Evolutionary conservation across 2,797 vertebrate species (phyloP), one percentile per base, ranked within the genome.

Genomic region (Sylvia borin): DNA sequence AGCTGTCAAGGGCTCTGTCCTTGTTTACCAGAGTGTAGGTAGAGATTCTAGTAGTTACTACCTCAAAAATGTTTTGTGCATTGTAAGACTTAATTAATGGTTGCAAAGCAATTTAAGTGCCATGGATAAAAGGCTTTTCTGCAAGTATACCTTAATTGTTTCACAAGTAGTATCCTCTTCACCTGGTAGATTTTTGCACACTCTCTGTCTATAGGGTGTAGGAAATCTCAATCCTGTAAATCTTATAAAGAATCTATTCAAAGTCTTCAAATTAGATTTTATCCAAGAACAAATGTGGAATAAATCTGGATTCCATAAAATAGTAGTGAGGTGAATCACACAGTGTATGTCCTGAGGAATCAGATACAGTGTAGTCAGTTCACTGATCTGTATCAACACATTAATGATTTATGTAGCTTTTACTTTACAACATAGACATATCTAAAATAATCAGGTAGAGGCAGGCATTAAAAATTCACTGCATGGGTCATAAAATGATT

Each of bases 371-470:
- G 71, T 87, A 96, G 97, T 95, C 97, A 97, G 94, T 90, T 97
- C 96, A 93, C 96, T 97, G 97, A 98, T 98, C 97, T 98, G 97
- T 97, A 98, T 97, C 97, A 97, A 97, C 96, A 96, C 93, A 96
- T 98, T 97, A 98, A 98, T 98, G 97, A 98, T 97, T 98, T 97
- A 98, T 98, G 97, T 97, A 97, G 96, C 96, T 98, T 98, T 98
- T 98, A 98, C 98, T 98, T 97, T 97, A 97, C 96, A 97, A 96
- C 94, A 88, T 91, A 97, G 97, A 97, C 97, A 97, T 97, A 98
- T 98, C 97, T 98, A 98, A 98, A 98, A 98, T 98, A 98, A 98
- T 98, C 97, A 98, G 97, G 97, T 97, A 97, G 95, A 98, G 88
- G 93, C 76, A 97, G 90, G 83, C 97, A 98, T 98, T 98, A 98